phyloP scores from a whole-genome alignment of 2,888 invertebrate species.

The Macrophya alboannulata region DNA sequence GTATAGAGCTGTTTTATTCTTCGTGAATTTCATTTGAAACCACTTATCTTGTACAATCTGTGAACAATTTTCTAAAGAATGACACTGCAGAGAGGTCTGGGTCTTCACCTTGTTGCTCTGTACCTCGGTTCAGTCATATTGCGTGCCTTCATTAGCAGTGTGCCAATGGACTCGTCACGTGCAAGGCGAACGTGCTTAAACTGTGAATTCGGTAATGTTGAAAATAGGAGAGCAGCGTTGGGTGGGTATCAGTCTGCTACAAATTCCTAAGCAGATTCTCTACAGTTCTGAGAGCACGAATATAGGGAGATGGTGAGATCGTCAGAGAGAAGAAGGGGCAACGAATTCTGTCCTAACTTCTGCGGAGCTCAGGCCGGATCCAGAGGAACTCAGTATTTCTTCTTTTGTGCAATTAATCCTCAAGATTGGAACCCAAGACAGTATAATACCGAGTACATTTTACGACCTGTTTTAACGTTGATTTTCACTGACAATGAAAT shows the following conservation, averaged over 20 bases:
- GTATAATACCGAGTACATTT: slow-evolving; percentile 19
- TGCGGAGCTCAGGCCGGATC: neutral
- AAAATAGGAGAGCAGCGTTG: slow-evolving; percentile 17
- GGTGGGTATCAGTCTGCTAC: slow-evolving; percentile 25
- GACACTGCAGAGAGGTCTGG: neutral
- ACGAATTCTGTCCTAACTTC: slow-evolving; percentile 26
- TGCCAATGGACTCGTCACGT: slow-evolving; percentile 49
- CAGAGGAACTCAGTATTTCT: neutral
- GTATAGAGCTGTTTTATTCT: neutral
- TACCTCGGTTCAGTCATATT: slow-evolving; percentile 23
- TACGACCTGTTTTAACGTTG: slow-evolving; percentile 29
- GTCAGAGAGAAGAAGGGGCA: neutral
- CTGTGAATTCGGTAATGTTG: slow-evolving; percentile 34
- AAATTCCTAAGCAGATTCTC: slow-evolving; percentile 44
- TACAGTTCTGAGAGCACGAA: neutral
- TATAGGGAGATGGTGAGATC: neutral
- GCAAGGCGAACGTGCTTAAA: slow-evolving; percentile 34
- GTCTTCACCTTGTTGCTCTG: neutral
- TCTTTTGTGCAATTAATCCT: slow-evolving; percentile 41
- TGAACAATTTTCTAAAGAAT: neutral
- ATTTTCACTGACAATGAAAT: slow-evolving; percentile 30
- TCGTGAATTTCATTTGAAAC: neutral
- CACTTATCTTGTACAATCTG: neutral
- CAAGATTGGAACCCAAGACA: slow-evolving; percentile 13
- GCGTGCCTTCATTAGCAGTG: slow-evolving; percentile 49